Conservation (phyloP, 2,113 vertebrate species). For the Scomber japonicus region DNA sequence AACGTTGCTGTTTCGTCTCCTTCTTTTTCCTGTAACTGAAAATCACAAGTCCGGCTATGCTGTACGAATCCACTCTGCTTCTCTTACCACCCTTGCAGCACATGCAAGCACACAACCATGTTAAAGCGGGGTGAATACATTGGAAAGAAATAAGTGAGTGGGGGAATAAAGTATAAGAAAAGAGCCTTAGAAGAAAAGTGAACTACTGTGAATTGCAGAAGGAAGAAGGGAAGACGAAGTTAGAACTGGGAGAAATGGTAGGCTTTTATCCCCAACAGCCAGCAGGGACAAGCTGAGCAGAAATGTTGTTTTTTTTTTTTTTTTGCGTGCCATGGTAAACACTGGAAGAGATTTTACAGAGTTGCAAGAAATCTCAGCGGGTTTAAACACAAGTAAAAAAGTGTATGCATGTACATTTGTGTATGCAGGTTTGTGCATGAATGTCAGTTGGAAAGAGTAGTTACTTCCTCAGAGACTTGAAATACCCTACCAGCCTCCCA, state of each 20-base stretch:
- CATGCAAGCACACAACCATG: background rate
- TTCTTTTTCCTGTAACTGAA: constrained; percentile 27
- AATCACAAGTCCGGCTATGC: constrained; percentile 8
- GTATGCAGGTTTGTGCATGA: constrained; percentile 38
- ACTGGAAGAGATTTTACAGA: constrained; percentile 61
- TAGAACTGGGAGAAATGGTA: constrained; percentile 41
- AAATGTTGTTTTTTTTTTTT: constrained; percentile 22
- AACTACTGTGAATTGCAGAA: constrained; percentile 22
- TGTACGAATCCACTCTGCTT: background rate
- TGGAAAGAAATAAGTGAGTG: constrained; percentile 12
- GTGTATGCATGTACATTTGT: constrained; percentile 32
- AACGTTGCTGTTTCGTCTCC: constrained; percentile 1
- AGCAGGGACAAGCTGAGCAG: constrained; percentile 60
- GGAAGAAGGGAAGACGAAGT: constrained; percentile 32
- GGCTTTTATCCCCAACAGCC: constrained; percentile 67
- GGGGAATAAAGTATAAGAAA: background rate
- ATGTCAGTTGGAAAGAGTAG: constrained; percentile 21
- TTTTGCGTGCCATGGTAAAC: constrained; percentile 39
- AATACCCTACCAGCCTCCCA: constrained; percentile 16
- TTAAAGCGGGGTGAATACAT: background rate
- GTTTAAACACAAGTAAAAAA: constrained; percentile 52
- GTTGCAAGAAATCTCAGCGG: constrained; percentile 57
- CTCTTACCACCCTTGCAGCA: no score
- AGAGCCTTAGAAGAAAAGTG: constrained; percentile 25
- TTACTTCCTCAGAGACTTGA: constrained; percentile 28